Conservation (phyloP, 2,888 invertebrate genomes). For the Argyra leucocephala region DNA sequence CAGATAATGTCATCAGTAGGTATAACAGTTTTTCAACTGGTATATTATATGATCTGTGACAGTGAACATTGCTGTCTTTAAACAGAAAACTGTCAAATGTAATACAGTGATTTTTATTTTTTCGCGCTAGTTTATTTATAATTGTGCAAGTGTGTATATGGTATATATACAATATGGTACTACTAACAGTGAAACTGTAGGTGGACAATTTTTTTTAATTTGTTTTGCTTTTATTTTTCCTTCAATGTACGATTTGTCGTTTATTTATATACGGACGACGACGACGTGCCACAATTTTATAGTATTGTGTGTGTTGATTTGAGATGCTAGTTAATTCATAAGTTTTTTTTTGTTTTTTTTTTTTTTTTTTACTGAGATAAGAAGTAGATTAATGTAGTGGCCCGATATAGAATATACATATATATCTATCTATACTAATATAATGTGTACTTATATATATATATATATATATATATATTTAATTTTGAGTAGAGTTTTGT, state of each 20-base stretch:
- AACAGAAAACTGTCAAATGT: neutral
- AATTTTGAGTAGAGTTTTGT: no score
- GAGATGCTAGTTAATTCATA: no score
- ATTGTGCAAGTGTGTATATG: no score
- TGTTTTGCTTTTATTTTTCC: neutral
- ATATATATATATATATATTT: neutral
- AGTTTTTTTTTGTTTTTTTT: no score
- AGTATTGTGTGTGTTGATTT: no score
- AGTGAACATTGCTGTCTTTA: neutral
- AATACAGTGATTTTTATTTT: neutral
- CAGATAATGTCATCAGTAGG: neutral
- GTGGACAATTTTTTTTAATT: neutral
- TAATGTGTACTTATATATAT: neutral
- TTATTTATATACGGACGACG: neutral
- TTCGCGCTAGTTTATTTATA: no score
- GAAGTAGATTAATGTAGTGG: neutral
- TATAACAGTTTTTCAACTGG: slow-evolving; percentile 1
- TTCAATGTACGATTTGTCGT: neutral
- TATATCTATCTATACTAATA: neutral
- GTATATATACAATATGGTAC: no score
- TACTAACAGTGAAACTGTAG: neutral
- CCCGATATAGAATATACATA: neutral
- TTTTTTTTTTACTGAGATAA: no score
- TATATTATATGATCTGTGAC: slow-evolving; percentile 6
- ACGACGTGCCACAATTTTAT: neutral